Conservation (phyloP, 2,797 vertebrate species). For the Trachops cirrhosus region DNA sequence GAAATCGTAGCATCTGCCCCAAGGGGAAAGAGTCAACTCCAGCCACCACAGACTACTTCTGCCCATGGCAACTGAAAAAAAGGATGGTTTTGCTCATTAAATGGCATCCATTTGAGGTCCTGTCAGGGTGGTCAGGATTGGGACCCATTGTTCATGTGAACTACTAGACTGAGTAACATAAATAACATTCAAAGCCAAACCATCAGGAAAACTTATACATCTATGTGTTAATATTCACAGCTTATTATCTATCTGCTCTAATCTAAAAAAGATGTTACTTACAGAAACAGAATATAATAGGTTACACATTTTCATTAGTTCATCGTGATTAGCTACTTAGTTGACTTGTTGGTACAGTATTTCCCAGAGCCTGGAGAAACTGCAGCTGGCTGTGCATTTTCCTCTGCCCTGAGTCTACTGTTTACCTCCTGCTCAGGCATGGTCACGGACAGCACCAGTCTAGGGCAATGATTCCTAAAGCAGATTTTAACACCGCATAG, state of each 20-base stretch:
- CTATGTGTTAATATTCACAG: not conserved
- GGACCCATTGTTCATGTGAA: not conserved
- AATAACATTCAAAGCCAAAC: not conserved
- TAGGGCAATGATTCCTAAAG: not conserved
- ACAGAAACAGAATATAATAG: not conserved
- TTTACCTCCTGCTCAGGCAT: not conserved
- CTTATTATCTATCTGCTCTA: not conserved
- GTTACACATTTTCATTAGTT: rapidly evolving
- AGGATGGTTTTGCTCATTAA: not conserved
- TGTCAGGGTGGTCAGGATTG: not conserved
- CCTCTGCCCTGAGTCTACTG: not conserved
- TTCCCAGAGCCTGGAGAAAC: not conserved
- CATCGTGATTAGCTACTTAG: not conserved
- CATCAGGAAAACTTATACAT: not conserved
- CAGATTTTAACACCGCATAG: not conserved
- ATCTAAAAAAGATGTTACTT: not conserved
- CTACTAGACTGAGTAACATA: not conserved
- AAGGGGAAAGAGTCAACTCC: not conserved
- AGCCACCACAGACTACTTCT: not conserved
- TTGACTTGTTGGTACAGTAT: not conserved
- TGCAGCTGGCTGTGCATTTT: not conserved
- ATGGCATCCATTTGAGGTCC: not conserved
- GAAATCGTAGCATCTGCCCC: slow-evolving; percentile 31
- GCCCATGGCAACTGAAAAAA: not conserved
- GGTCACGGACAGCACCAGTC: rapidly evolving